phyloP scores from a whole-genome alignment of 2,888 invertebrate genomes.

The Drosophila pseudotalamancana region DNA sequence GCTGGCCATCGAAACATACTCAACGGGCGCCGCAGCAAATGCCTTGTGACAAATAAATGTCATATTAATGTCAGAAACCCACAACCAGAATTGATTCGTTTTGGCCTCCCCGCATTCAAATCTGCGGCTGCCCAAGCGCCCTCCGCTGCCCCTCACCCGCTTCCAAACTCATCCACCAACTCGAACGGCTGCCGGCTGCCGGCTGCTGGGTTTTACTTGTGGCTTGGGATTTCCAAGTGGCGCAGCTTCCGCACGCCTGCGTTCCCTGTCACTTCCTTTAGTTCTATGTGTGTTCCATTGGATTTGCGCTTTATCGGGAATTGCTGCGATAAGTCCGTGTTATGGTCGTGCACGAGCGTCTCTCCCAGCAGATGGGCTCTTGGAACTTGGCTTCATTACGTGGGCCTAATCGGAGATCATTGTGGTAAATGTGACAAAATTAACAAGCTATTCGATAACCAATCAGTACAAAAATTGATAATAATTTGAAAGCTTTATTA shows the following conservation, averaged over 20 bases:
- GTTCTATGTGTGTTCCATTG: constrained; percentile 56
- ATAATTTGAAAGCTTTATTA: no score
- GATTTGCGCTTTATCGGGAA: constrained; percentile 56
- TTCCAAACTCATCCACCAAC: background rate
- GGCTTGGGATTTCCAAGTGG: constrained; percentile 40
- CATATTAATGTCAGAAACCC: constrained; percentile 75
- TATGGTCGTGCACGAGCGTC: constrained; percentile 30
- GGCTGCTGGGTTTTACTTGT: constrained; percentile 11
- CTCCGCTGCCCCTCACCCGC: background rate
- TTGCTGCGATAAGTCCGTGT: constrained; percentile 60
- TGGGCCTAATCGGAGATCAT: constrained; percentile 32
- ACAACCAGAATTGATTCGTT: constrained; percentile 72
- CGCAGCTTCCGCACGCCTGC: constrained; percentile 6
- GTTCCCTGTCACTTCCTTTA: constrained; percentile 14
- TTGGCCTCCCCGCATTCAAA: constrained; percentile 46
- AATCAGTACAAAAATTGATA: no score
- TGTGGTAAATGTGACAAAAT: constrained; percentile 1
- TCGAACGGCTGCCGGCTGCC: background rate
- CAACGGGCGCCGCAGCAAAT: constrained; percentile 54
- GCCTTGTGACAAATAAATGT: constrained; percentile 77
- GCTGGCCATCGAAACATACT: constrained; percentile 55
- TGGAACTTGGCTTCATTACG: constrained; percentile 28
- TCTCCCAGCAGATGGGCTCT: background rate
- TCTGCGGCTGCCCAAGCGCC: constrained; percentile 26
- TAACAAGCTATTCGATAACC: background rate